These are phyloP conservation scores for Sebastes cheni DNA, from an alignment of 2,797 vertebrate genomes.

Conservation along the genomic window DNA sequence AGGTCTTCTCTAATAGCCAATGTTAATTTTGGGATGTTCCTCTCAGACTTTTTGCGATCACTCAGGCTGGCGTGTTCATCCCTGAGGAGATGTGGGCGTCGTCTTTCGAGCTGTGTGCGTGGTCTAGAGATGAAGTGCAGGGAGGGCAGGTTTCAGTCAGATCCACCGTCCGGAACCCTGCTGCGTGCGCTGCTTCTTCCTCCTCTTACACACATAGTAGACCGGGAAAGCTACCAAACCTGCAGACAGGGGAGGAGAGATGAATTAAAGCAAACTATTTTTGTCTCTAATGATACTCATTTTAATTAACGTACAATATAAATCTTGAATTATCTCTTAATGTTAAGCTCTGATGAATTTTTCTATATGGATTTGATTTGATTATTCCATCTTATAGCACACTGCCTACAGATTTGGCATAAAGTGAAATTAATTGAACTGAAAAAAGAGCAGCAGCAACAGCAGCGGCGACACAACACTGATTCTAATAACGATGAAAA, in stretches of 20 bases:
- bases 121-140: conserved; percentile 3
- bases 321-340: neutral
- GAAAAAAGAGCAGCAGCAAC: conserved; percentile 6
- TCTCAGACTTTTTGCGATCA: conserved; percentile 15
- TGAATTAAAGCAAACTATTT: neutral
- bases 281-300: neutral
- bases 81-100: conserved; percentile 58
- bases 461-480: neutral
- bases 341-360: neutral
- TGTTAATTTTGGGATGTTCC: neutral
- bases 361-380: neutral
- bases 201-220: conserved; percentile 97
- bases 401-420: conserved; percentile 1
- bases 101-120: conserved; percentile 2
- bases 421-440: conserved; percentile 29
- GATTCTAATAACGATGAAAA: conserved; percentile 35
- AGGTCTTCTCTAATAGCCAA: neutral
- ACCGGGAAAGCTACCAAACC: conserved; percentile 94
- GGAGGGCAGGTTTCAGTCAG: conserved; percentile 63
- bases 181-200: conserved; percentile 88
- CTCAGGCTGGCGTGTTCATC: conserved; percentile 49
- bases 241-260: conserved; percentile 53
- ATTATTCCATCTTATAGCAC: neutral
- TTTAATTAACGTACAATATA: neutral
- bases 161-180: conserved; percentile 81